Conservation (phyloP, 2,113 vertebrate species). For the Propithecus coquereli region DNA sequence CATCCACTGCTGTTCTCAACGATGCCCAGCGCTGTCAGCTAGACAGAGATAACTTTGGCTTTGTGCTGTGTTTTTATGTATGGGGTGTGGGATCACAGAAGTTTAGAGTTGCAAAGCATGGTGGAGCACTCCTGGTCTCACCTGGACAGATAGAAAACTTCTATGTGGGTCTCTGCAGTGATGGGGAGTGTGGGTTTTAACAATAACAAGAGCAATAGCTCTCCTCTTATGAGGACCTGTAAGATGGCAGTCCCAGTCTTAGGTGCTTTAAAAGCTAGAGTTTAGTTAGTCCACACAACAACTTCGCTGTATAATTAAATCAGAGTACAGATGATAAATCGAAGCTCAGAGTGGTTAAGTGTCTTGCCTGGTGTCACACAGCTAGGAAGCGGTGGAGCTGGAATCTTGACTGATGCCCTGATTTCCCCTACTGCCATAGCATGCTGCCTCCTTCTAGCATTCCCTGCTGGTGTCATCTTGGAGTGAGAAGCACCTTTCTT, state of each 20-base stretch:
- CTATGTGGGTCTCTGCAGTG: not conserved
- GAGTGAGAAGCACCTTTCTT: not conserved
- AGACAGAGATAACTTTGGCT: not conserved
- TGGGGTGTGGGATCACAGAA: not conserved
- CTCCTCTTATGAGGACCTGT: not conserved
- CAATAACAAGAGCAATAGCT: not conserved
- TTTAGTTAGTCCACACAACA: not conserved
- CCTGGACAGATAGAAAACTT: not conserved
- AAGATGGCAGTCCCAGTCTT: not conserved
- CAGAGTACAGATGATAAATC: not conserved
- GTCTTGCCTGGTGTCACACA: not conserved
- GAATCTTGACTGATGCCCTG: not conserved
- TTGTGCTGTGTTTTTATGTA: not conserved
- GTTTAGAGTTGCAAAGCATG: not conserved
- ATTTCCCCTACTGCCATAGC: fast-evolving
- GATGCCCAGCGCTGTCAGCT: not conserved
- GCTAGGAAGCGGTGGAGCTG: not conserved
- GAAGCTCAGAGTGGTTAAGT: not conserved
- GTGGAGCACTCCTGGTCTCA: not conserved
- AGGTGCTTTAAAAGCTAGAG: not conserved
- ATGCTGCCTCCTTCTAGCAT: not conserved
- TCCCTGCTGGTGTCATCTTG: not conserved
- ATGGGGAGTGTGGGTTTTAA: not conserved
- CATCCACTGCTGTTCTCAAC: not conserved
- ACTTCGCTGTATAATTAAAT: not conserved